Evolutionary conservation across 2,888 invertebrate genomes (phyloP), one percentile per base, ranked within the genome.

Genomic region (Drosophila leonis): DNA sequence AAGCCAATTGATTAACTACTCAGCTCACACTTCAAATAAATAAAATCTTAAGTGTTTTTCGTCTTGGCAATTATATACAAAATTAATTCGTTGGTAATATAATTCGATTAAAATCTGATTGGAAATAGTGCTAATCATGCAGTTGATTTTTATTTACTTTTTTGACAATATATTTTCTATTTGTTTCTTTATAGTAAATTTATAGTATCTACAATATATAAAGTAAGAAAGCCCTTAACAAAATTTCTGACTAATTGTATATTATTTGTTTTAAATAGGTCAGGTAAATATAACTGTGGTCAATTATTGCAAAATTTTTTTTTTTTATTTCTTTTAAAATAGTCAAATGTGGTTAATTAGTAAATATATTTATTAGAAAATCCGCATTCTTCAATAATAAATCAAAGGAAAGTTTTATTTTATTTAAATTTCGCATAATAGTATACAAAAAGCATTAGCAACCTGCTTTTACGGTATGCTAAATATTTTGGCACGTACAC

Each of bases 91-190:
- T 56, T 68, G 48, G 52, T 65, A 71, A 68, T 64, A 55, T 49
- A 33, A 62, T 61, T 79, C 49, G 72, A 79, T 81, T n/a, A 37
- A 71, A 51, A 62, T 67, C 56, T 71, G 71, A 83, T 83, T 83
- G 49, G 44, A 27, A 65, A 68, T 70, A 33, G 61, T 55, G 67
- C 62, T 56, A 70, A 83, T 81, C 83, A 60, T 33, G 18, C 33
- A 31, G 46, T 35, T n/a, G n/a, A 33, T 31, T 48, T 65, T n/a
- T 10, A 20, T 46, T 12, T 18, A 37, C 9, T 1, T 44, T 20
- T 20, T 33, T 51, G 1, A 18, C 7, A 35, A 6, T 10, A n/a
- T 52, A 24, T 13, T 41, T 42, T 20, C 12, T 12, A 20, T 20
- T 5, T 1, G 1, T 15, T 27, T 10, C 15, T 37, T 9, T n/a